Evolutionary conservation across 2,888 invertebrate species (phyloP), one percentile per base, ranked within the genome.

Genomic region (Dendrolimus houi): DNA sequence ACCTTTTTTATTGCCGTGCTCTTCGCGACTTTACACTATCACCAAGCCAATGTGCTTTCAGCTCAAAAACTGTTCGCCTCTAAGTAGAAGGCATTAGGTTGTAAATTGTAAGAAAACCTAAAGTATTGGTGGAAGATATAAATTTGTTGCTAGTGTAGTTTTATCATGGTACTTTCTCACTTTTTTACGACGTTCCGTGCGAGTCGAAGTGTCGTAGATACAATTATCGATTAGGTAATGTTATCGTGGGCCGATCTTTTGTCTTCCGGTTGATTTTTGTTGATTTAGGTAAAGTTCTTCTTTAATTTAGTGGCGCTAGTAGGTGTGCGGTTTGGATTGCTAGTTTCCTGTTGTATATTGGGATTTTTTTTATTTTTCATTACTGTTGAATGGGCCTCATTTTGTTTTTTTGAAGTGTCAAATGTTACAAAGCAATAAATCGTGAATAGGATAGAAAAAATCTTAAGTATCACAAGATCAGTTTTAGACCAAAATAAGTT

Each of bases 181-280:
- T 85, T 89, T 88, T 89, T 90, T 89, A 90, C 87, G 87, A 85
- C 71, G 74, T 78, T 78, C 82, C 85, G 87, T 86, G 89, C 83
- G 87, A 85, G 79, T 81, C 77, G 80, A 82, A 85, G 86, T 88
- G 87, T 87, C 88, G 79, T 79, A 87, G 89, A 88, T 89, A 89
- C 85, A 85, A 89, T 88, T 90, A 90, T 90, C 89, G 90, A 90
- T 90, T 89, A 88, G 84, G 87, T 86, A 83, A 87, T 83, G 81
- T 86, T 90, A 90, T 90, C 90, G 70, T 47, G 70, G 71, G 55
- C 74, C 83, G 78, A 90, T 90, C 90, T 89, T 75, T 79, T 81
- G 87, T 90, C 87, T 90, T 90, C 90, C 90, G 90, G 90, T 87
- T 74, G 77, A 80, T 79, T 77, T 83, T 79, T 84, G 83, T 88